These are phyloP conservation scores for Daktulosphaira vitifoliae DNA, from an alignment of 1,140 invertebrate genomes.

Conservation along the genomic window DNA sequence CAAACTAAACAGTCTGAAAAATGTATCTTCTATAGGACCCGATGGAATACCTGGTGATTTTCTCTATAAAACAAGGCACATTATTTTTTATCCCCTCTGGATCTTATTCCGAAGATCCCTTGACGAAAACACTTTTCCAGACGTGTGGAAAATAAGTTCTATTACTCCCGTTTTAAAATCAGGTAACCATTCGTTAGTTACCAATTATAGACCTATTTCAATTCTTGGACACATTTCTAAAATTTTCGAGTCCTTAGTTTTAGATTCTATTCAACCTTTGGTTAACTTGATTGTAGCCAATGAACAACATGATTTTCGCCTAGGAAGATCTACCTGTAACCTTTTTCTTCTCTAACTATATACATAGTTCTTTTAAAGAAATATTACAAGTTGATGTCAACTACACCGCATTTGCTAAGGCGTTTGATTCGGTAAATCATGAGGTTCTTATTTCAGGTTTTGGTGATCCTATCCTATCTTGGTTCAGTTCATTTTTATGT, in stretches of 20 bases:
- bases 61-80: background rate
- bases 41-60: background rate
- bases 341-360: background rate
- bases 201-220: background rate
- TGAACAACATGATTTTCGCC: background rate
- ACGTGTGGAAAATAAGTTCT: background rate
- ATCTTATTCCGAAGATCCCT: background rate
- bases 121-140: background rate
- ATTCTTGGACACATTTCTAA: background rate
- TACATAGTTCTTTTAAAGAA: background rate
- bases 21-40: too few relatives aligned
- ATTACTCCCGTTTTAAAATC: background rate
- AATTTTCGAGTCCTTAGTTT: background rate
- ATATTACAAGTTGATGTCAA: background rate
- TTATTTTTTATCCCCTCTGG: background rate
- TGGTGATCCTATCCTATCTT: background rate
- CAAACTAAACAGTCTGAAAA: too few relatives aligned
- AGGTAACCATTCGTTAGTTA: background rate
- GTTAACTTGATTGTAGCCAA: background rate
- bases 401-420: background rate
- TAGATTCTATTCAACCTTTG: background rate
- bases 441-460: background rate
- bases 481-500: background rate
- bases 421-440: background rate
- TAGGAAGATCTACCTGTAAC: background rate